Evolutionary conservation across 2,113 vertebrate genomes (phyloP), one percentile per base, ranked within the genome.

Genomic region (Chelonoidis abingdonii): DNA sequence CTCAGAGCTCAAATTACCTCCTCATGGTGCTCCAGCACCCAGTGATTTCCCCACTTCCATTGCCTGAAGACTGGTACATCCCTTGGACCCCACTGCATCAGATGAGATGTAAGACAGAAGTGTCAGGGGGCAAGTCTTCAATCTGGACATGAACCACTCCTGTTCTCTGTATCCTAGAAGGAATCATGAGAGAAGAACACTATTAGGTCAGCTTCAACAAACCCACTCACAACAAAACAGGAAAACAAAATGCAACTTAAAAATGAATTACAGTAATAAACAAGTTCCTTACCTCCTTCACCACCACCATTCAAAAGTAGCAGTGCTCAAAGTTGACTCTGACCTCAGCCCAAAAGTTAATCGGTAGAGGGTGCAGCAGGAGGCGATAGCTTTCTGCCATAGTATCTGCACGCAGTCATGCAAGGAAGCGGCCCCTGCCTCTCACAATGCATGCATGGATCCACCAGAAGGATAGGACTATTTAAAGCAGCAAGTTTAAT

Each of bases 401-500:
- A 65, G 53, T 69, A 17, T 1, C 9, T 4, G 35, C 14, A 72
- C 72, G 54, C 88, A 95, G 94, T 94, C 95, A 94, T 88, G 54
- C 90, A 69, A 84, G 83, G 65, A 0, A 84, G 69, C 76, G 87
- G 54, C 52, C 65, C 84, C 25, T 0, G 24, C 50, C 78, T 82
- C 82, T 78, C 84, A 85, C 78, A 89, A n/a, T 1, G 4, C 76
- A 91, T 35, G 29, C 81, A 76, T 0, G 65, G 83, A 85, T 38
- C 41, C 76, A 84, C 54, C 89, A 92, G 38, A 57, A 89, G 52
- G 35, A 47, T 75, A 86, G 19, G 38, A 89, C 21, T 69, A 89
- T 19, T 35, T 54, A 76, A 93, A 87, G 82, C 76, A 88, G 87
- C 91, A 93, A 81, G 93, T 49, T 78, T 80, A 92, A 25, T 41